These are phyloP conservation scores for Gastrophryne carolinensis DNA, from an alignment of 2,797 vertebrate species.

Conservation along the genomic window DNA sequence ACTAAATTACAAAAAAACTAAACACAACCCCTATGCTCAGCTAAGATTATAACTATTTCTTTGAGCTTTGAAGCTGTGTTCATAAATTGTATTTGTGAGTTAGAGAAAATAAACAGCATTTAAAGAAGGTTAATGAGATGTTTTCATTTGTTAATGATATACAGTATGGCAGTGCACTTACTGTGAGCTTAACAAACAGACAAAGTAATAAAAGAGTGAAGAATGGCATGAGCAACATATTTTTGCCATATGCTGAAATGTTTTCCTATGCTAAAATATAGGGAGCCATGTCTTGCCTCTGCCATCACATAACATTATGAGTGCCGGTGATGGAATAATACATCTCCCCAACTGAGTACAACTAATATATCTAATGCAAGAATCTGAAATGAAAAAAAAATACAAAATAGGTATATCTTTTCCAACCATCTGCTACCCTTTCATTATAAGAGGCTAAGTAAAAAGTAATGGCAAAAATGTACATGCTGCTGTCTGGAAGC, in stretches of 20 bases:
- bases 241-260: neutral
- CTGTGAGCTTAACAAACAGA: neutral
- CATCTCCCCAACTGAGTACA: neutral
- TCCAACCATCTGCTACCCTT: constrained; percentile 12
- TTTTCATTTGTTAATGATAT: neutral
- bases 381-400: constrained; percentile 14
- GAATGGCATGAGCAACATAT: neutral
- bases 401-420: constrained; percentile 22
- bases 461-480: constrained; percentile 15
- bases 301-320: neutral
- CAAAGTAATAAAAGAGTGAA: neutral
- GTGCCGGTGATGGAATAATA: neutral
- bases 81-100: too few species aligned
- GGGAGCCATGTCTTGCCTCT: neutral
- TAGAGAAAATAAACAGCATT: too few species aligned
- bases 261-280: neutral
- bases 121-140: neutral
- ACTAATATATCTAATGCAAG: neutral
- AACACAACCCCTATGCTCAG: too few species aligned
- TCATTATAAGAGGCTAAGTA: constrained; percentile 21
- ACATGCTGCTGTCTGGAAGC: constrained; percentile 41
- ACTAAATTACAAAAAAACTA: too few species aligned
- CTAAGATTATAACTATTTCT: too few species aligned
- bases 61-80: too few species aligned
- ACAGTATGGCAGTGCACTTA: neutral